These are phyloP conservation scores for Pipistrellus nathusii DNA, from an alignment of 2,797 vertebrate species.

Conservation along the genomic window DNA sequence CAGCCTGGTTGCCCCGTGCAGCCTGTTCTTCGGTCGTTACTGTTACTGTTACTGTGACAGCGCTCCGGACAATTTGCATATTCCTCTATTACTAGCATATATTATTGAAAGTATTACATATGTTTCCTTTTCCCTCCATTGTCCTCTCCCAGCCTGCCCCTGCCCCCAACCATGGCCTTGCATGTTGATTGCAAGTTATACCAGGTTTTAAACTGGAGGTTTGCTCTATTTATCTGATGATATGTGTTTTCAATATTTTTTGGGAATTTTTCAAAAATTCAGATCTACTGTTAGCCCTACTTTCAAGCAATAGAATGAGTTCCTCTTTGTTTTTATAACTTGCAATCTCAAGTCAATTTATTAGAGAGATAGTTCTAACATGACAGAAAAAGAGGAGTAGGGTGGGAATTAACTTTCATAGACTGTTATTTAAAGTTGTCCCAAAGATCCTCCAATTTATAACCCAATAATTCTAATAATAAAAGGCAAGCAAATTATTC, in stretches of 20 bases:
- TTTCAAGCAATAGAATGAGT: conserved; percentile 13
- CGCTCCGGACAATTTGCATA: too few species aligned
- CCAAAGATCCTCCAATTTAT: neutral
- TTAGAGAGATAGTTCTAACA: neutral
- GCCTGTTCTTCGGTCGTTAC: too few species aligned
- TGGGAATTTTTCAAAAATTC: neutral
- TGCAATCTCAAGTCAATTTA: neutral
- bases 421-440: neutral
- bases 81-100: too few species aligned
- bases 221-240: neutral
- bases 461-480: conserved; percentile 10
- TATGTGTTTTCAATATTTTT: neutral
- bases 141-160: too few species aligned
- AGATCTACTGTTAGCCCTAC: neutral
- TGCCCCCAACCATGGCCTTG: too few species aligned
- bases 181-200: neutral
- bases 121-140: too few species aligned
- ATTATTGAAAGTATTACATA: too few species aligned
- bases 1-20: too few species aligned
- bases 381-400: neutral
- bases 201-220: neutral
- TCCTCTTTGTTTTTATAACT: neutral
- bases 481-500: neutral
- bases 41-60: too few species aligned
- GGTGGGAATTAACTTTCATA: neutral